A percentile compares a stretch with the other conserved stretches of the same genome.
phyloP scores from a whole-genome alignment of 2,797 vertebrate genomes.

The Pristis pectinata region DNA sequence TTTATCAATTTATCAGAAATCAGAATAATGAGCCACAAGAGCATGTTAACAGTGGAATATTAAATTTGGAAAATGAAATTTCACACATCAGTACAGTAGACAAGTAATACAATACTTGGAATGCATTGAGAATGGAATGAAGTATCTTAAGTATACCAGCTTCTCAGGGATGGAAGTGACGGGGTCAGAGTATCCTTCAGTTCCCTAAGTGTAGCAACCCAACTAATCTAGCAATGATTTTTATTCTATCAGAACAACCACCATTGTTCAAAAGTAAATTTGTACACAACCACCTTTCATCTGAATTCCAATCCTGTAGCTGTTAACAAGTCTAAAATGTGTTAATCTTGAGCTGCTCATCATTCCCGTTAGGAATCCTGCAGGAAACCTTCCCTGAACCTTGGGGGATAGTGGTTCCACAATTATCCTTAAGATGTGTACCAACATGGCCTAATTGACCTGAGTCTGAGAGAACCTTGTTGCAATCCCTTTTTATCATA shows the following conservation, averaged over 20 bases:
- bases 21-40: constrained; percentile 16
- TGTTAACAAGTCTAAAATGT: neutral
- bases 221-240: neutral
- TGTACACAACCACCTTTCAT: neutral
- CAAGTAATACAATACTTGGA: constrained; percentile 23
- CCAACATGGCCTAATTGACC: neutral
- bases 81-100: neutral
- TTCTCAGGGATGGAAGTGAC: neutral
- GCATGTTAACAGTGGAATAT: neutral
- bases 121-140: neutral
- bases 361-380: neutral
- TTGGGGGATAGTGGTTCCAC: neutral
- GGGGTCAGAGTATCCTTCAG: neutral
- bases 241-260: neutral
- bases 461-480: neutral
- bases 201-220: neutral
- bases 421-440: neutral
- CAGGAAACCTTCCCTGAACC: neutral
- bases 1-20: neutral
- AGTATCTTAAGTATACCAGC: neutral
- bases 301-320: neutral
- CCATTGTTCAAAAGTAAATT: neutral
- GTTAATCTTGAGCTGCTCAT: neutral
- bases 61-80: constrained; percentile 1
- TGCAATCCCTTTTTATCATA: neutral